A percentile compares a stretch with the other conserved stretches of the same genome.
These are phyloP conservation scores for Dermochelys coriacea DNA, from an alignment of 2,797 vertebrate species.

Conservation along the genomic window DNA sequence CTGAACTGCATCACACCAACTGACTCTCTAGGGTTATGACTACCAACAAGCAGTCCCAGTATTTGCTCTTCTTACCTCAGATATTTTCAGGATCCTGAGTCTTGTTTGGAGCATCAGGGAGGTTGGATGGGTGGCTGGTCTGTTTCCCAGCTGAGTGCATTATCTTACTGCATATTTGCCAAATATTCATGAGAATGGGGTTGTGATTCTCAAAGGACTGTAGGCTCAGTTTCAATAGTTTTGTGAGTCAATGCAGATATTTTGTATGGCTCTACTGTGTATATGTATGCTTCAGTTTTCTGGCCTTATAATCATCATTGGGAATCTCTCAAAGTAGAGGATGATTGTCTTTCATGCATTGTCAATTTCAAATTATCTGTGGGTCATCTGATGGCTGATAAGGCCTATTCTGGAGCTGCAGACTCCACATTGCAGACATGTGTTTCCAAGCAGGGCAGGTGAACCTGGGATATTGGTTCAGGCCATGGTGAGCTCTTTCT, in stretches of 20 bases:
- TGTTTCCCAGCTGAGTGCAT: neutral
- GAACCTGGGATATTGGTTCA: too few species aligned
- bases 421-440: too few species aligned
- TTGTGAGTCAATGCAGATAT: neutral
- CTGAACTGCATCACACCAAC: too few species aligned
- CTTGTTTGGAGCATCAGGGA: neutral
- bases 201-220: neutral
- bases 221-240: neutral
- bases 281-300: neutral
- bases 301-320: neutral
- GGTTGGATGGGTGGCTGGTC: neutral
- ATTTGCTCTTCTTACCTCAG: neutral
- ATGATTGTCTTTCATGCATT: too few species aligned
- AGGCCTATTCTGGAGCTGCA: too few species aligned
- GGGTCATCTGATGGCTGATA: too few species aligned
- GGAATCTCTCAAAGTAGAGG: too few species aligned
- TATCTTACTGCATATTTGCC: neutral
- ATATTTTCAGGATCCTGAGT: neutral
- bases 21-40: too few species aligned
- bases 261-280: neutral
- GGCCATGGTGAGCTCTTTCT: too few species aligned
- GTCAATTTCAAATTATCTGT: too few species aligned
- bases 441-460: too few species aligned
- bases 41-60: neutral
- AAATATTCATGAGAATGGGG: neutral